phyloP scores from a whole-genome alignment of 2,797 vertebrate species.

The Smutsia temminckii region DNA sequence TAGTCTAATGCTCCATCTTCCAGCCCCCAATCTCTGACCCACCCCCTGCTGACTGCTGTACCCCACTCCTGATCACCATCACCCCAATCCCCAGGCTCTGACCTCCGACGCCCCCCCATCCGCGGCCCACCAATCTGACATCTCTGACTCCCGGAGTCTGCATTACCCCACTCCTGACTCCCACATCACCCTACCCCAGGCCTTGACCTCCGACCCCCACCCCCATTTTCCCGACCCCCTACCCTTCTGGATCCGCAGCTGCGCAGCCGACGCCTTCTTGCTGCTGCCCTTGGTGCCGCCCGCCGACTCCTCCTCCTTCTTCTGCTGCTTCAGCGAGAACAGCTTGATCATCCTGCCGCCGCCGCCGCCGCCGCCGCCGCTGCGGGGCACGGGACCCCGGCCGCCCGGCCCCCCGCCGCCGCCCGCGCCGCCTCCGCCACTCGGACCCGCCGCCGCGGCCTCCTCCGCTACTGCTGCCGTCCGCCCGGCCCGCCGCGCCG shows the following conservation, averaged over 20 bases:
- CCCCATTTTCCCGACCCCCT: neutral
- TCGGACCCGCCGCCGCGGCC: conserved; percentile 68
- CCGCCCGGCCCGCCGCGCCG: conserved; percentile 69
- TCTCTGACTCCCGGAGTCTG: neutral
- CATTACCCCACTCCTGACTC: neutral
- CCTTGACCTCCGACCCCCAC: neutral
- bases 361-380: conserved; percentile 72
- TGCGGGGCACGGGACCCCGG: conserved; percentile 72
- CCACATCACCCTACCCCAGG: neutral
- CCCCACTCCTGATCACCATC: neutral
- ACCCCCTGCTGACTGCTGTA: neutral
- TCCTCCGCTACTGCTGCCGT: conserved; percentile 49
- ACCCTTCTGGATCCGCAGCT: conserved; percentile 98
- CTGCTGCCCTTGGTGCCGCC: conserved; percentile 93
- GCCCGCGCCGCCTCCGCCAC: conserved; percentile 61
- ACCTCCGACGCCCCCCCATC: neutral
- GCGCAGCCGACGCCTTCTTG: conserved; percentile 96
- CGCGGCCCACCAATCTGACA: neutral
- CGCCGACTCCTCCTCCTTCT: conserved; percentile 98
- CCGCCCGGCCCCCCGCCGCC: conserved; percentile 73
- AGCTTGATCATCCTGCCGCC: conserved; percentile 94
- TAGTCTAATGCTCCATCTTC: neutral
- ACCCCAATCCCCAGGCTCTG: neutral
- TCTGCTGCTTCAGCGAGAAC: conserved; percentile 98
- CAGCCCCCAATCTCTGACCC: neutral